Conservation (phyloP, 2,113 vertebrate species). For the Phaethon lepturus region DNA sequence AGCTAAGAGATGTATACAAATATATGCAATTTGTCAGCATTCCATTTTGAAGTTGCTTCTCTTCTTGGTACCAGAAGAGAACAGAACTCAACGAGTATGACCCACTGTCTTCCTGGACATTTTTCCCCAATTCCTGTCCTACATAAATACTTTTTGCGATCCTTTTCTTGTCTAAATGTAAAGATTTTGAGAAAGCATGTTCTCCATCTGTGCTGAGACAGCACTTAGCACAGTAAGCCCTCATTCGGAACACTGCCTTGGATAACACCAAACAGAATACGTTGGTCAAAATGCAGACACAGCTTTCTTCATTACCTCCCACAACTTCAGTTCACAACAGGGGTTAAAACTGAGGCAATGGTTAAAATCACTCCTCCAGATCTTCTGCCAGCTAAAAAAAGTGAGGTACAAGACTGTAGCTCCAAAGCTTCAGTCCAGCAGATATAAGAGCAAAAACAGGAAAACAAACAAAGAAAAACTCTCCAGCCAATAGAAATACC, state of each 20-base stretch:
- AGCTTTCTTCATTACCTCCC: not conserved
- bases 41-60: not conserved
- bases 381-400: not conserved
- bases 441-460: not conserved
- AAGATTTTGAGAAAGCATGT: not conserved
- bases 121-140: not conserved
- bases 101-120: not conserved
- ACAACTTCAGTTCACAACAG: not conserved
- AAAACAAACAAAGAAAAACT: not conserved
- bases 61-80: not conserved
- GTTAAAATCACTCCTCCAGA: not conserved
- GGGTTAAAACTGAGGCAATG: not conserved
- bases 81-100: not conserved
- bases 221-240: not conserved
- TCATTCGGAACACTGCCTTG: not conserved
- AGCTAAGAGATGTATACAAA: not conserved
- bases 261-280: not conserved
- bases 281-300: not conserved
- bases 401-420: not conserved
- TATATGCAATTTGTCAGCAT: not conserved
- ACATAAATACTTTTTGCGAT: not conserved
- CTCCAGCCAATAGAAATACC: not conserved
- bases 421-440: not conserved
- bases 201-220: not conserved
- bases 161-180: not conserved